Conservation (phyloP, 2,888 invertebrate genomes). For the Ichneumoninae sp. region DNA sequence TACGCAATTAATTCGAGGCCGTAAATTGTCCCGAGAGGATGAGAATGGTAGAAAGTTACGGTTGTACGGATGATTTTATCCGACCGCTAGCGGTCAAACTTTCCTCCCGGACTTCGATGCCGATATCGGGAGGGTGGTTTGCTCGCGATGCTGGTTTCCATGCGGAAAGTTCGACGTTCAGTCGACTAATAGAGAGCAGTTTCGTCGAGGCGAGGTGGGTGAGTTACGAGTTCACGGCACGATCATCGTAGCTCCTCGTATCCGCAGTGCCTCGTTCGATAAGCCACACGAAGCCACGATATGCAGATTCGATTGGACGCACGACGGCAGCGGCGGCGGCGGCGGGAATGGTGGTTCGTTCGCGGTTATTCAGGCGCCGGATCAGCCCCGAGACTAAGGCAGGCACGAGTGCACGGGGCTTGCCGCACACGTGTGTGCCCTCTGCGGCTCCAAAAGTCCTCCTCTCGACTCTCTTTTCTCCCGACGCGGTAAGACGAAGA, state of each 20-base stretch:
- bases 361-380: background rate
- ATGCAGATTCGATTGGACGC: conserved; percentile 62
- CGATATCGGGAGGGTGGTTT: background rate
- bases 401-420: conserved; percentile 17
- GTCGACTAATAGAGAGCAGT: conserved; percentile 28
- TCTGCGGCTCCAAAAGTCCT: background rate
- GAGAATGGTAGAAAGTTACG: background rate
- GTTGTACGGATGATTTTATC: background rate
- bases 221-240: conserved; percentile 53
- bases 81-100: conserved; percentile 3
- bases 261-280: conserved; percentile 63
- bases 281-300: conserved; percentile 63
- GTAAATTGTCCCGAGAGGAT: background rate
- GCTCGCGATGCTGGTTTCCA: conserved; percentile 16
- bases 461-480: background rate
- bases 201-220: conserved; percentile 27
- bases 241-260: conserved; percentile 64
- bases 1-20: background rate
- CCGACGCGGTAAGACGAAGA: background rate
- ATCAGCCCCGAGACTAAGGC: background rate
- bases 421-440: conserved; percentile 38
- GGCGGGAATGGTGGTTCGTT: background rate
- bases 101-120: background rate
- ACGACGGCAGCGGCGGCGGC: background rate
- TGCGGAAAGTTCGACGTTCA: conserved; percentile 24